Evolutionary conservation across 1,140 invertebrate species (phyloP).

Genomic region (Lucilia cuprina): DNA sequence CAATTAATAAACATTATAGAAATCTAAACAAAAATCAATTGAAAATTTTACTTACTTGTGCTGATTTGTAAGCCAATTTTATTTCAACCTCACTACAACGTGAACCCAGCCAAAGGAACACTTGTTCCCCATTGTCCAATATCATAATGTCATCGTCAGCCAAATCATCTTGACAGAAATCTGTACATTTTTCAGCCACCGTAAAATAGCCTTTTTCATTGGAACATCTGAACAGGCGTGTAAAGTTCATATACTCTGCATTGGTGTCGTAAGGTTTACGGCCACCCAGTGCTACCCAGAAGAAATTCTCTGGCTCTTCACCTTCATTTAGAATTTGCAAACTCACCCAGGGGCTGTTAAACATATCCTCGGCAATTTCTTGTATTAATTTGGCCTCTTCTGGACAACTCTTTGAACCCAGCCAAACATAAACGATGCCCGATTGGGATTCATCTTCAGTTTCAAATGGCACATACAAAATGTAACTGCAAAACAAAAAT

Average conservation of each 20-base stretch:
- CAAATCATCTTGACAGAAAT: slow-evolving; percentile 99
- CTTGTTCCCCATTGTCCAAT: slow-evolving; percentile 96
- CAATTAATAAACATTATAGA: slow-evolving; percentile 72
- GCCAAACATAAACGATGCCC: slow-evolving; percentile 98
- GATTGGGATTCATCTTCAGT: slow-evolving; percentile 84
- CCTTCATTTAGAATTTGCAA: slow-evolving; percentile 92
- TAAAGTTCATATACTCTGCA: slow-evolving; percentile 93
- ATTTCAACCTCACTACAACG: slow-evolving; percentile 98
- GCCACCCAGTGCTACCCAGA: slow-evolving; percentile 95
- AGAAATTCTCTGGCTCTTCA: slow-evolving; percentile 98
- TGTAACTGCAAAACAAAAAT: slow-evolving; percentile 74
- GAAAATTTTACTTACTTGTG: slow-evolving; percentile 74
- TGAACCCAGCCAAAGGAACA: slow-evolving; percentile 97
- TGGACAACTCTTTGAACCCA: slow-evolving; percentile 86
- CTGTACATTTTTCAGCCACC: slow-evolving; percentile 98
- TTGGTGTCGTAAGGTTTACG: slow-evolving; percentile 91
- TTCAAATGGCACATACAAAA: slow-evolving; percentile 95
- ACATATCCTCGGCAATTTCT: slow-evolving; percentile 94
- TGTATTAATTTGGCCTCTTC: slow-evolving; percentile 90
- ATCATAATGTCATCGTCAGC: slow-evolving; percentile 99
- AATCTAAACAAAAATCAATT: slow-evolving; percentile 70
- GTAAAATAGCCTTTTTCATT: slow-evolving; percentile 99
- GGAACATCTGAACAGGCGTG: slow-evolving; percentile 95
- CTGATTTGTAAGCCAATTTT: slow-evolving; percentile 97
- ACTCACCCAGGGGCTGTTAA: slow-evolving; percentile 88